Evolutionary conservation across 2,888 invertebrate genomes (phyloP), one percentile per base, ranked within the genome.

Genomic region (Agrochola macilenta): DNA sequence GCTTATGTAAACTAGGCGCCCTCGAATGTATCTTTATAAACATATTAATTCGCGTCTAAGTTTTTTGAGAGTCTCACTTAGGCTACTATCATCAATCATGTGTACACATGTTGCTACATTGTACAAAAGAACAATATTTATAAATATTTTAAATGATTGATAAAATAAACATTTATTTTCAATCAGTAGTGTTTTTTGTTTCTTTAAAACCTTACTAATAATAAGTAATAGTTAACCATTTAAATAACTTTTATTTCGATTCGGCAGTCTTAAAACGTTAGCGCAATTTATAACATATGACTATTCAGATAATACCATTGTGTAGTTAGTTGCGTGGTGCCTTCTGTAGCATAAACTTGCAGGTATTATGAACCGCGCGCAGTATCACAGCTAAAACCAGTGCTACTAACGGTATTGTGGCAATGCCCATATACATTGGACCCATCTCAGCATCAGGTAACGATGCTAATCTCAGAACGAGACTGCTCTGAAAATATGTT

Each of bases 41-140:
- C 84, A 86, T 83, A 83, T 86, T 90, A 87, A 86, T 89, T 87
- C 88, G 90, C 90, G 90, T 90, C 90, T 88, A 91, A 91, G 90
- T 90, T 89, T 89, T 87, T 91, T 90, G 91, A 89, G 93, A 93
- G 93, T 93, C 92, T 93, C 93, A 92, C 89, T 91, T 86, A 90
- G 90, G 91, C 91, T 91, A 91, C 87, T 89, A 87, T 91, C 92
- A 89, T 88, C 90, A 90, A 93, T 93, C 92, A 93, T 91, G 93
- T 93, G 94, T 94, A 94, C 93, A 94, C 95, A 94, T 94, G 92
- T 93, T 88, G 91, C 92, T 94, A 93, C 95, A 95, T 94, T 96
- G 96, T 96, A 96, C 96, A 96, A 96, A 87, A 96, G 94, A 94
- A 94, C 93, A 95, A 95, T 96, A 96, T 96, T 96, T 96, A 96